phyloP scores from a whole-genome alignment of 2,888 invertebrate species.

The Allophyes oxyacanthae region DNA sequence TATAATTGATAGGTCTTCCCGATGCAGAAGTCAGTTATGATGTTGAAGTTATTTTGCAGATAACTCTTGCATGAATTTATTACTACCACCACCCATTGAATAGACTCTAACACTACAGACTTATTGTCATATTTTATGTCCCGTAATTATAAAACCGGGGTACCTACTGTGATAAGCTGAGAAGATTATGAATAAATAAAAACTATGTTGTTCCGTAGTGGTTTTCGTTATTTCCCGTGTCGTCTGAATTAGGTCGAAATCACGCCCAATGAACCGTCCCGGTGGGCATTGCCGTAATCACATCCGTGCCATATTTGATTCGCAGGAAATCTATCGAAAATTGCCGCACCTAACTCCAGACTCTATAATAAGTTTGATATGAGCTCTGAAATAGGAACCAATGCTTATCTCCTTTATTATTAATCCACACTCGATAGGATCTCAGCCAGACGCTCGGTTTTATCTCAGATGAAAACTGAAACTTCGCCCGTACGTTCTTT shows the following conservation, averaged over 20 bases:
- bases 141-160: too few relatives aligned
- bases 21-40: slow-evolving; percentile 15
- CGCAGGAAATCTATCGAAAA: slow-evolving; percentile 35
- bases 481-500: slow-evolving; percentile 79
- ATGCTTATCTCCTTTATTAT: slow-evolving; percentile 72
- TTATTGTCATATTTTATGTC: too few relatives aligned
- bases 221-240: background rate
- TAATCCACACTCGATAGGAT: slow-evolving; percentile 77
- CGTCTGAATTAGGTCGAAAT: slow-evolving; percentile 24
- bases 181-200: too few relatives aligned
- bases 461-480: slow-evolving; percentile 81
- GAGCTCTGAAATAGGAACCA: slow-evolving; percentile 39
- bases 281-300: slow-evolving; percentile 29
- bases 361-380: slow-evolving; percentile 37
- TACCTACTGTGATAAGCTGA: too few relatives aligned
- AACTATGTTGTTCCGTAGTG: too few relatives aligned
- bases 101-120: too few relatives aligned
- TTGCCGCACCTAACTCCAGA: slow-evolving; percentile 19
- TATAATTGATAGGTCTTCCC: slow-evolving; percentile 36
- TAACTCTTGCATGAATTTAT: background rate
- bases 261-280: slow-evolving; percentile 25
- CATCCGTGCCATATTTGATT: slow-evolving; percentile 35
- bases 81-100: too few relatives aligned
- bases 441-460: slow-evolving; percentile 77
- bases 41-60: background rate